Evolutionary conservation across 2,888 invertebrate genomes (phyloP), one percentile per base, ranked within the genome.

Genomic region (Autographa gamma): DNA sequence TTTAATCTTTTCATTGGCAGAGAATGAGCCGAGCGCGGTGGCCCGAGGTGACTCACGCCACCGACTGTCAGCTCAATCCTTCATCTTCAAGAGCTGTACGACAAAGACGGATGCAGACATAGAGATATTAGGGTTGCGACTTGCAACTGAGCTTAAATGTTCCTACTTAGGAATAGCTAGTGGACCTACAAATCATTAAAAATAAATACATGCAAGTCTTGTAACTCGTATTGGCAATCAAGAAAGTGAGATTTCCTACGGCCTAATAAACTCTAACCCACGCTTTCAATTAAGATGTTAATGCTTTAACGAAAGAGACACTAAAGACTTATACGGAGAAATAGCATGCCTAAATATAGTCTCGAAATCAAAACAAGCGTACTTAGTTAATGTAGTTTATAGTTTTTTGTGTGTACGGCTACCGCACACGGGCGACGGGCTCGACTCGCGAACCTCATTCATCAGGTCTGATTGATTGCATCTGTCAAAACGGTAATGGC

Each of bases 401-500:
- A 79, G 74, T 79, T 82, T 54, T 81, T 83, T 83, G 84, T 82
- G 69, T 73, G 71, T 66, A 60, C 71, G 70, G 86, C 93, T 92
- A 92, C 93, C 93, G 91, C 92, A 91, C 85, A 66, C 71, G 66
- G 68, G 65, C 64, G 83, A 66, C 71, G 66, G 68, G 65, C 64
- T 76, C 81, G 72, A 79, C 85, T 88, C 88, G 93, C 93, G 89
- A 91, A 91, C 91, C 92, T 90, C 94, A 93, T 95, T 92, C 94
- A 95, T 95, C 95, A 94, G 89, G 74, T 72, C 89, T 94, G 95
- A 95, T 95, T 94, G 95, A 95, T 95, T 94, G 95, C 95, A 93
- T 93, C 94, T 95, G 95, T 95, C 95, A 94, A 93, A 92, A 89
- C 89, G 81, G 84, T 94, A 94, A 95, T 95, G 93, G 94, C 93